A percentile compares a stretch with the other conserved stretches of the same genome.
phyloP scores from a whole-genome alignment of 2,797 vertebrate species.

The Sebastes kiyomatsui region DNA sequence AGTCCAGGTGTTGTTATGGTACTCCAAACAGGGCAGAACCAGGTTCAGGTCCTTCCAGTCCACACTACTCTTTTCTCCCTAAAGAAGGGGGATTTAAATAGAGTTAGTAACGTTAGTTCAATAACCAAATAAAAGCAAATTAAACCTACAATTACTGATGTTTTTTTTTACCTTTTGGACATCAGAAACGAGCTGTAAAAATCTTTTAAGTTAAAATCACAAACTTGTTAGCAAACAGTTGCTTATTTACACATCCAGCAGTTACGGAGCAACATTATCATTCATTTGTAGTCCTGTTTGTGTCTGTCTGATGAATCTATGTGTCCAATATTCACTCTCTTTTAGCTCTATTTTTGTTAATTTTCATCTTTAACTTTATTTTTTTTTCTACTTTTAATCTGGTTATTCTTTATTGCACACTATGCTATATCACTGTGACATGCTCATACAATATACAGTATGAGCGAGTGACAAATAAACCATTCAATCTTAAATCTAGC shows the following conservation, averaged over 20 bases:
- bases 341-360: background rate
- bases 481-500: background rate
- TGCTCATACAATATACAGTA: background rate
- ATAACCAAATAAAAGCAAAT: background rate
- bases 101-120: background rate
- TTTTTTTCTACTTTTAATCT: background rate
- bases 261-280: background rate
- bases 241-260: background rate
- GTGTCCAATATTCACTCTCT: background rate
- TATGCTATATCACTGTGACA: too few species aligned
- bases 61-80: slow-evolving; percentile 98
- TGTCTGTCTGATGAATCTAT: background rate
- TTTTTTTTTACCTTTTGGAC: background rate
- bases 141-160: background rate
- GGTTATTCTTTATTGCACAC: background rate
- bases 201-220: background rate
- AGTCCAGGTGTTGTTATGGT: slow-evolving; percentile 99
- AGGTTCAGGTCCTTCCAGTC: slow-evolving; percentile 98
- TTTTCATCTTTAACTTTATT: background rate
- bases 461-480: background rate
- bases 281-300: background rate
- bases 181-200: background rate
- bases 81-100: background rate
- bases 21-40: slow-evolving; percentile 96
- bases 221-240: background rate